These are phyloP conservation scores for Dromius quadrimaculatus DNA, from an alignment of 2,888 invertebrate genomes.

Conservation along the genomic window DNA sequence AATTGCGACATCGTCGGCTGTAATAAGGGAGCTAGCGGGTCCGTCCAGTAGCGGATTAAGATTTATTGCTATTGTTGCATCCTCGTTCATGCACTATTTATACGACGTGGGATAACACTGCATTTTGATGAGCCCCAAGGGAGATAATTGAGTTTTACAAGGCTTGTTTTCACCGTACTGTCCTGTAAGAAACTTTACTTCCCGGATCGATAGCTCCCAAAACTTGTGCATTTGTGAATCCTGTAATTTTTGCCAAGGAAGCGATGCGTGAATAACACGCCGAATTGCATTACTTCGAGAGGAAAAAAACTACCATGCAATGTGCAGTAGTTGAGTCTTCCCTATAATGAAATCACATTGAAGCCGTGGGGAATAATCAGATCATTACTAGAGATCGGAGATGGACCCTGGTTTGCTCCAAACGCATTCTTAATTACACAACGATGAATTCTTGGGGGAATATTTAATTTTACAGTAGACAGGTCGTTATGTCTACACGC, in stretches of 20 bases:
- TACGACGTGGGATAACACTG: conserved; percentile 20
- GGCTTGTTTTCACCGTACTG: conserved; percentile 5
- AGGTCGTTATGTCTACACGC: conserved; percentile 50
- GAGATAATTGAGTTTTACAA: conserved; percentile 10
- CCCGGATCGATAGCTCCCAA: background rate
- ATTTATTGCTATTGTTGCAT: conserved; percentile 43
- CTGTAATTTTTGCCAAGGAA: conserved; percentile 5
- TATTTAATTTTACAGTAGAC: conserved; percentile 52
- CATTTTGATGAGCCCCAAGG: conserved; percentile 4
- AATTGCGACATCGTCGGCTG: conserved; percentile 47
- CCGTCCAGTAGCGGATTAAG: conserved; percentile 39
- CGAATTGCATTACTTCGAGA: conserved; percentile 10
- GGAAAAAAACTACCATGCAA: conserved; percentile 1
- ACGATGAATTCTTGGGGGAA: conserved; percentile 52
- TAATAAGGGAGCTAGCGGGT: conserved; percentile 28
- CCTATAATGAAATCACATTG: conserved; percentile 48
- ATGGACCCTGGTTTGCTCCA: conserved; percentile 23
- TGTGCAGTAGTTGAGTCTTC: conserved; percentile 9
- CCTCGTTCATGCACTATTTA: conserved; percentile 14
- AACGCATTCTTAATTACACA: conserved; percentile 50
- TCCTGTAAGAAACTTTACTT: background rate
- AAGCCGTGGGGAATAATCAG: conserved; percentile 42
- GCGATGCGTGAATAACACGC: conserved; percentile 29
- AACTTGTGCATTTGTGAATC: conserved; percentile 21
- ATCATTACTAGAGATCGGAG: conserved; percentile 41